A percentile compares a stretch with the other conserved stretches of the same genome.
These are phyloP conservation scores for Dusona sp. DNA, from an alignment of 2,888 invertebrate genomes.

Conservation along the genomic window DNA sequence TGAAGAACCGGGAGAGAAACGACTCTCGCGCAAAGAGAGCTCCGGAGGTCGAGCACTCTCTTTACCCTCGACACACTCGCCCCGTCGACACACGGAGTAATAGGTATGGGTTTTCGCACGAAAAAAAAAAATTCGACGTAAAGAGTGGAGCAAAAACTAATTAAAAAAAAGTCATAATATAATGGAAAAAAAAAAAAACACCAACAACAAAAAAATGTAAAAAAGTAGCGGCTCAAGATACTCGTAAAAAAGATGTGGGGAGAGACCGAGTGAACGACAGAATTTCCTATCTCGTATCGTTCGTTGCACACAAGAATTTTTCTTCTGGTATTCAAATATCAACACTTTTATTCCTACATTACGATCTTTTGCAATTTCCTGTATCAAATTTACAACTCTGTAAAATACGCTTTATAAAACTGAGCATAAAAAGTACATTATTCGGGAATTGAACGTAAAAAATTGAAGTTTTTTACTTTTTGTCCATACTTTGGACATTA, in stretches of 20 bases:
- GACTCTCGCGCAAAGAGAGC: constrained; percentile 36
- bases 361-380: too few relatives aligned
- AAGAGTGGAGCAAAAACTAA: background rate
- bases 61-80: constrained; percentile 31
- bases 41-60: constrained; percentile 55
- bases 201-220: constrained; percentile 18
- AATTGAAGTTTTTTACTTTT: background rate
- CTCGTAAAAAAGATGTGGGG: background rate
- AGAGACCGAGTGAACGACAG: constrained; percentile 30
- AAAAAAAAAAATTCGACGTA: constrained; percentile 11
- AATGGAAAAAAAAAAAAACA: background rate
- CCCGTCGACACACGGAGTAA: constrained; percentile 28
- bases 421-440: background rate
- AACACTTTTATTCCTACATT: too few relatives aligned
- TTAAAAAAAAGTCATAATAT: background rate
- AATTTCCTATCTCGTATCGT: constrained; percentile 31
- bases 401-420: background rate
- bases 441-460: background rate
- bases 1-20: constrained; percentile 47
- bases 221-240: constrained; percentile 36
- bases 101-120: constrained; percentile 25
- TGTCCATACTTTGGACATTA: background rate
- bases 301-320: background rate
- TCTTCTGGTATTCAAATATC: too few relatives aligned
- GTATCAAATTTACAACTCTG: background rate